Percentiles rank a stretch among this genome's conserved stretches.
phyloP scores from a whole-genome alignment of 2,797 vertebrate genomes.

The Scolopax bukidnonensis region DNA sequence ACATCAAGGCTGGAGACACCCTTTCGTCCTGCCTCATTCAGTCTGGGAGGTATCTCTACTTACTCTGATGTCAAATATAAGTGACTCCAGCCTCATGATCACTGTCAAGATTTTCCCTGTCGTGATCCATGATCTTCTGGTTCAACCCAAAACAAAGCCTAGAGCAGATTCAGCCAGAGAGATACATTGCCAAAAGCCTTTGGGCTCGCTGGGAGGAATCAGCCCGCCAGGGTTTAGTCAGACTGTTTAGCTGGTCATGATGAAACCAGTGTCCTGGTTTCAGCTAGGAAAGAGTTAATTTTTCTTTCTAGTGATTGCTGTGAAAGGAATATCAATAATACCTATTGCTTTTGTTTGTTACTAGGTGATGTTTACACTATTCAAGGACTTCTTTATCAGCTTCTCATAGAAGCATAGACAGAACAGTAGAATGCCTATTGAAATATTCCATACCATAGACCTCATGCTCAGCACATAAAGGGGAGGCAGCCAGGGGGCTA shows the following conservation, averaged over 20 bases:
- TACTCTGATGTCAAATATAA: not conserved
- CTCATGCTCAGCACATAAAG: not conserved
- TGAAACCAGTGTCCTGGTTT: not conserved
- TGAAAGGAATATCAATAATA: not conserved
- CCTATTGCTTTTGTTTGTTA: not conserved
- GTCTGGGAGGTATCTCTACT: not conserved
- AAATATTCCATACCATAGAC: not conserved
- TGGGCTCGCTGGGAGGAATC: not conserved
- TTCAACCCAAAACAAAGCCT: not conserved
- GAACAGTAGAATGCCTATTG: not conserved
- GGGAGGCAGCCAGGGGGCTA: not conserved
- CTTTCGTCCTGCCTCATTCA: not conserved
- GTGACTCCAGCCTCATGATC: not conserved
- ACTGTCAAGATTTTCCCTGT: not conserved
- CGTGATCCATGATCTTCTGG: not conserved
- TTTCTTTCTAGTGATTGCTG: not conserved
- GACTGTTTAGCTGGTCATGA: not conserved
- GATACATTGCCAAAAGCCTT: not conserved
- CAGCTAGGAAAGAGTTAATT: not conserved
- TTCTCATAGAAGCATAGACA: not conserved
- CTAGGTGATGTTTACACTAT: not conserved
- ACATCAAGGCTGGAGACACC: not conserved
- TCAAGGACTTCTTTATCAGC: not conserved
- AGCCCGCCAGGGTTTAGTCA: not conserved
- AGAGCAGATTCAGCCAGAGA: not conserved